Percentiles rank a stretch among this genome's conserved stretches.
phyloP scores from a whole-genome alignment of 2,888 invertebrate genomes.

The Drosophila pegasa region DNA sequence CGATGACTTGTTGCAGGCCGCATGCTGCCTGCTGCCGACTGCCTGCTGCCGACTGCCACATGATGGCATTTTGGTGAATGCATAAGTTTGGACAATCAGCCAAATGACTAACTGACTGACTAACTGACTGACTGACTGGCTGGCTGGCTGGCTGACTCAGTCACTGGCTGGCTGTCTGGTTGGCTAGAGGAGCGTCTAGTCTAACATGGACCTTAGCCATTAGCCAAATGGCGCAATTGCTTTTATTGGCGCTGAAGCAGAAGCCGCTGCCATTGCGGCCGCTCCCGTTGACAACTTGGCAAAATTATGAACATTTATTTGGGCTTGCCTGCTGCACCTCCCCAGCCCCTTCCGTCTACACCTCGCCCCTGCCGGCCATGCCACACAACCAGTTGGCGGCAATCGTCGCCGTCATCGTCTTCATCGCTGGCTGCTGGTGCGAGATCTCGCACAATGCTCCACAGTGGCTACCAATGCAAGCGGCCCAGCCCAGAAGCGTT shows the following conservation, averaged over 20 bases:
- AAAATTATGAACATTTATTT: conserved; percentile 81
- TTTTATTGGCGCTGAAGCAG: conserved; percentile 76
- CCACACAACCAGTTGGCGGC: conserved; percentile 41
- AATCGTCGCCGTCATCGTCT: conserved; percentile 42
- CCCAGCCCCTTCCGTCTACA: background rate
- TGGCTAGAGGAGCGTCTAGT: conserved; percentile 56
- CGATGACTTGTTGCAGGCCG: conserved; percentile 63
- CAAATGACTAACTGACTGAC: conserved; percentile 40
- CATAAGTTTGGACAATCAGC: conserved; percentile 65
- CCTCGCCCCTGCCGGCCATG: background rate
- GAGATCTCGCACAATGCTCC: conserved; percentile 63
- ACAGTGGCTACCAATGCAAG: conserved; percentile 36
- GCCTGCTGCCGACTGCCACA: conserved; percentile 37
- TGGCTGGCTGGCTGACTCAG: conserved; percentile 3
- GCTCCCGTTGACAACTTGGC: conserved; percentile 77
- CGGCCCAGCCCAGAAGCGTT: conserved; percentile 38
- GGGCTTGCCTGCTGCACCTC: conserved; percentile 74
- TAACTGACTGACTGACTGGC: conserved; percentile 10
- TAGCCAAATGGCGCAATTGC: conserved; percentile 80
- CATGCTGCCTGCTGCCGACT: conserved; percentile 27
- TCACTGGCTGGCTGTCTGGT: conserved; percentile 29
- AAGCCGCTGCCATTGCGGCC: conserved; percentile 45
- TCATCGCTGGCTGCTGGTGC: conserved; percentile 50
- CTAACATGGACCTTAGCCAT: conserved; percentile 75
- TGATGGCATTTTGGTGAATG: conserved; percentile 72